Evolutionary conservation across 2,113 vertebrate species (phyloP), one percentile per base, ranked within the genome.

Genomic region (Podarcis raffonei): DNA sequence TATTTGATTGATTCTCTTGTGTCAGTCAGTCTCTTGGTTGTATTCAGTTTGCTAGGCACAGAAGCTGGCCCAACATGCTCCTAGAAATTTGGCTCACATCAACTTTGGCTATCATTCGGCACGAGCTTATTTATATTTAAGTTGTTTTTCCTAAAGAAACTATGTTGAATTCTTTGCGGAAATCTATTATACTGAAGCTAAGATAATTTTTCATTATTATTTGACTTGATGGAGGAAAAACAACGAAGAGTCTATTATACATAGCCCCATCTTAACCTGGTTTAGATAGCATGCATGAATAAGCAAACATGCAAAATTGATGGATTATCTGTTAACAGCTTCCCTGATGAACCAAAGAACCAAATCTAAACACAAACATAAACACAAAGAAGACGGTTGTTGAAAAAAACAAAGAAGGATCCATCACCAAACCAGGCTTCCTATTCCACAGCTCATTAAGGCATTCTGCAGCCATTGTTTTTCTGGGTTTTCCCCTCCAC

Each of bases 281-380:
- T 23, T 88, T 78, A 32, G 53, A 89, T 85, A 77, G 39, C 6
- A 76, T 6, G 11, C n/a, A 0, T 35, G 53, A 3, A 20, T 32
- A 91, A 81, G 39, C 2, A 81, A 83, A 89, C 53, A 91, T 86
- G 37, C 27, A 83, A 83, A 90, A 89, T 1, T 68, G 35, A 68
- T 87, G 81, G 23, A 86, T 75, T 87, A 5, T 62, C 22, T 85
- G 22, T 16, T 27, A 81, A 0, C 68, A 71, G 2, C 72, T 80
- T 25, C 18, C 20, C 37, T 75, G 2, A 1, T 88, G 69, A 79
- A 48, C 75, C 68, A 83, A 81, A 89, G 42, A 37, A 81, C 8
- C 2, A 71, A 1, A 81, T 79, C 3, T 66, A 27, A 89, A 85
- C 20, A 72, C n/a, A 79, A 35, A 53, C 23, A 32, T 25, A 87